Conservation (phyloP, 2,888 invertebrate genomes). For the Calameuta idolon region DNA sequence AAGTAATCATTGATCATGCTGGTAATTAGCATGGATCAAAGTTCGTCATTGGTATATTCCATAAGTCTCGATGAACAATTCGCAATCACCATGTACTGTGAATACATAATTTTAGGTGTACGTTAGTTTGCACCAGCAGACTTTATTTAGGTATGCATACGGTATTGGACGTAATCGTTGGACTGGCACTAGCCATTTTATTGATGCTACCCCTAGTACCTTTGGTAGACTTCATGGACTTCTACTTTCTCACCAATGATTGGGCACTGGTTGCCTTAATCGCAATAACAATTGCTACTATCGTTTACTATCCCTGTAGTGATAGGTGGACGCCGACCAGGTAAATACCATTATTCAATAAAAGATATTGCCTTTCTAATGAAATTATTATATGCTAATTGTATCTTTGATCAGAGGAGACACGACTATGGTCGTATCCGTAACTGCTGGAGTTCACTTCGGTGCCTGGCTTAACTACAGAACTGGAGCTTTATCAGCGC, state of each 20-base stretch:
- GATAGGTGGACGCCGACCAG: slow-evolving; percentile 92
- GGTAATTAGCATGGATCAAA: neutral
- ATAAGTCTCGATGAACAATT: neutral
- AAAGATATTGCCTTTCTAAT: neutral
- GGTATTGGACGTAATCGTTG: slow-evolving; percentile 86
- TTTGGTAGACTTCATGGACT: slow-evolving; percentile 79
- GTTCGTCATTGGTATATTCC: neutral
- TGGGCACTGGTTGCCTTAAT: slow-evolving; percentile 77
- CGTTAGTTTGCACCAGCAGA: slow-evolving; percentile 84
- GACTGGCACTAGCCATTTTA: slow-evolving; percentile 75
- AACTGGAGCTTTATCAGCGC: slow-evolving; percentile 76
- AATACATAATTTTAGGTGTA: slow-evolving; percentile 69
- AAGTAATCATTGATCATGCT: neutral
- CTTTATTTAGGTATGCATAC: slow-evolving; percentile 95
- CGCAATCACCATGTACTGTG: neutral
- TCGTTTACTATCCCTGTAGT: slow-evolving; percentile 84
- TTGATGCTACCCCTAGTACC: slow-evolving; percentile 82
- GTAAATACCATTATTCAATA: slow-evolving; percentile 64
- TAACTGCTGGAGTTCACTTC: slow-evolving; percentile 80
- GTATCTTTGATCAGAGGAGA: slow-evolving; percentile 76
- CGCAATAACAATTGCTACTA: slow-evolving; percentile 74
- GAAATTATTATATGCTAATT: slow-evolving; percentile 9
- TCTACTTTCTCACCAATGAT: slow-evolving; percentile 76
- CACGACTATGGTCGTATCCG: slow-evolving; percentile 88
- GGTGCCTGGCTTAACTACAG: slow-evolving; percentile 90